Evolutionary conservation across 1,140 invertebrate genomes (phyloP).

Genomic region (Spodoptera litura): DNA sequence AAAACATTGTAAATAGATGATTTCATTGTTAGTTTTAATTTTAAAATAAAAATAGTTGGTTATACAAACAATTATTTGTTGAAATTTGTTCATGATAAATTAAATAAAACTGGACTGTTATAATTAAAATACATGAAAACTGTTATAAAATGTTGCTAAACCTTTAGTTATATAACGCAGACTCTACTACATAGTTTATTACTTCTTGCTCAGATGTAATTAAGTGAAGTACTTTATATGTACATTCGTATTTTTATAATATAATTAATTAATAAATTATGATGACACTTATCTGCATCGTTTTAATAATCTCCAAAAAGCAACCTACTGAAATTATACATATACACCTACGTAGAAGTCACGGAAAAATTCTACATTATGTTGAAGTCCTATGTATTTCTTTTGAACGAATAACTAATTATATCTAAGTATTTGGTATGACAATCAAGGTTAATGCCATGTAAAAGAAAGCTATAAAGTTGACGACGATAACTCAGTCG

Average conservation of each 20-base stretch:
- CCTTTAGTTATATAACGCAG: constrained; percentile 11
- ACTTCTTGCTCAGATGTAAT: constrained; percentile 55
- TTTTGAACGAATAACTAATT: too few species aligned
- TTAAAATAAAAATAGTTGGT: constrained; percentile 24
- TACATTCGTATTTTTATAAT: constrained; percentile 65
- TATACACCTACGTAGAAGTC: not conserved
- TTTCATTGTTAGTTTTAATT: constrained; percentile 47
- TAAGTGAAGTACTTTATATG: constrained; percentile 55
- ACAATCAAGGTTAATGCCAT: too few species aligned
- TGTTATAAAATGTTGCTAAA: constrained; percentile 5
- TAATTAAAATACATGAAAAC: not conserved
- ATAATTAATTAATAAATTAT: constrained; percentile 70
- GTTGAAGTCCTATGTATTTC: too few species aligned
- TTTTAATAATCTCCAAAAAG: not conserved
- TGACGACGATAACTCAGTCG: too few species aligned
- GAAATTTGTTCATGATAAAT: constrained; percentile 9
- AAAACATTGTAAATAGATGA: constrained; percentile 51
- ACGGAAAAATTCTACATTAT: not conserved
- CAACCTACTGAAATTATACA: not conserved
- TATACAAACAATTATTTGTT: constrained; percentile 14
- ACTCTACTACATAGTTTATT: constrained; percentile 15
- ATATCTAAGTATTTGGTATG: too few species aligned
- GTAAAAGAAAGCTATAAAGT: too few species aligned
- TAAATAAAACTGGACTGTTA: constrained; percentile 27
- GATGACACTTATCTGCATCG: constrained; percentile 42